These are phyloP conservation scores for Morelia viridis DNA, from an alignment of 2,797 vertebrate species.

Conservation along the genomic window DNA sequence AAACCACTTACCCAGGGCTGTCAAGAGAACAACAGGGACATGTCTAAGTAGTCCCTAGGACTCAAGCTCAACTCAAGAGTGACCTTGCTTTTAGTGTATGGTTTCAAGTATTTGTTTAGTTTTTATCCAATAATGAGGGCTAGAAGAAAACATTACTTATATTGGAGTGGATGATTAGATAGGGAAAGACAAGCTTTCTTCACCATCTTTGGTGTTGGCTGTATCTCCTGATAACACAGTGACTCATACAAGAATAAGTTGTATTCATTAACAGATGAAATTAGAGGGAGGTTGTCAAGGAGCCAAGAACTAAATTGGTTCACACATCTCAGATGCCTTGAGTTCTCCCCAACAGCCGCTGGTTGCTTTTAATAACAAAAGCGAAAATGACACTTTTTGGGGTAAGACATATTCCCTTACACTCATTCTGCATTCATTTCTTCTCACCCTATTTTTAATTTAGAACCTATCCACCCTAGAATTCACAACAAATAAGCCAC, in stretches of 20 bases:
- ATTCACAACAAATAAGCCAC: conserved; percentile 51
- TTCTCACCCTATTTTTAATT: conserved; percentile 52
- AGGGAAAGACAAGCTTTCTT: neutral
- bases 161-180: neutral
- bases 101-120: neutral
- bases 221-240: neutral
- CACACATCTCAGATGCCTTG: conserved; percentile 28
- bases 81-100: neutral
- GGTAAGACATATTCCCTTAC: conserved; percentile 43
- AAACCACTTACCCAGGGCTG: neutral
- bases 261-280: conserved; percentile 43
- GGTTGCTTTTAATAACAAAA: conserved; percentile 61
- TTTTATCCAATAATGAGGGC: neutral
- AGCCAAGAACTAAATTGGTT: conserved; percentile 50
- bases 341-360: conserved; percentile 34
- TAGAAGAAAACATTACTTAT: neutral
- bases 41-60: neutral
- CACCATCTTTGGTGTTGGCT: neutral
- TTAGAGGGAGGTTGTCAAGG: conserved; percentile 29
- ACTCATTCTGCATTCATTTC: conserved; percentile 42
- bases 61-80: neutral
- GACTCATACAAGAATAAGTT: conserved; percentile 1
- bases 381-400: conserved; percentile 56
- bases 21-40: neutral
- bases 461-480: conserved; percentile 50